Conservation (phyloP, 1,140 invertebrate species). For the Drosophila insularis region DNA sequence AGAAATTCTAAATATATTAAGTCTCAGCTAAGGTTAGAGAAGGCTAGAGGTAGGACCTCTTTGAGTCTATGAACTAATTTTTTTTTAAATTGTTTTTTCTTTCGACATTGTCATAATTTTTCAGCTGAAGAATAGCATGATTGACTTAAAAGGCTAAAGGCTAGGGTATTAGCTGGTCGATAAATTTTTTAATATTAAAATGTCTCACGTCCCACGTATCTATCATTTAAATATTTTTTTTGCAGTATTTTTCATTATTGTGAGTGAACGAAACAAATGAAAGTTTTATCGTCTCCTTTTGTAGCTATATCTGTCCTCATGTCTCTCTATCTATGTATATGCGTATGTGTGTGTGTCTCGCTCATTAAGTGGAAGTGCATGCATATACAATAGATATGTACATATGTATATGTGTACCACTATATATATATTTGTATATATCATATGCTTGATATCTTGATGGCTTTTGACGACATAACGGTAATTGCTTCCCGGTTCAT, state of each 20-base stretch:
- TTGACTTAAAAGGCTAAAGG: too few relatives aligned
- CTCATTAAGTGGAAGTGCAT: slow-evolving; percentile 74
- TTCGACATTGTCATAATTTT: too few relatives aligned
- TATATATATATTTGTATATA: slow-evolving; percentile 24
- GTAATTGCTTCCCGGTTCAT: slow-evolving; percentile 73
- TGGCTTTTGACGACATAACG: slow-evolving; percentile 74
- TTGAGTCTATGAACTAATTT: too few relatives aligned
- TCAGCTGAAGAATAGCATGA: too few relatives aligned
- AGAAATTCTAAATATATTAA: too few relatives aligned
- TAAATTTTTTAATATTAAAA: neutral
- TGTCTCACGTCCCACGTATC: slow-evolving; percentile 21
- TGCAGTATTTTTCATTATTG: slow-evolving; percentile 63
- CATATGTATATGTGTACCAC: slow-evolving; percentile 13
- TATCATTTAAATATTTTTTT: slow-evolving; percentile 25
- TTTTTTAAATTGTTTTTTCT: too few relatives aligned
- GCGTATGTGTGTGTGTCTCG: slow-evolving; percentile 20
- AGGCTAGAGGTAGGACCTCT: too few relatives aligned
- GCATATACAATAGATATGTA: slow-evolving; percentile 33
- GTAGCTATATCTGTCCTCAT: slow-evolving; percentile 16
- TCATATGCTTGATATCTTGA: slow-evolving; percentile 58
- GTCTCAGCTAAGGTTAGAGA: too few relatives aligned
- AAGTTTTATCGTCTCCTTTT: slow-evolving; percentile 54
- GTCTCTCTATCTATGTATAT: slow-evolving; percentile 19
- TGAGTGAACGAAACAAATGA: slow-evolving; percentile 73
- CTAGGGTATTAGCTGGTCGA: slow-evolving; percentile 17